Conservation (phyloP, 2,888 invertebrate genomes). For the Eledone cirrhosa region DNA sequence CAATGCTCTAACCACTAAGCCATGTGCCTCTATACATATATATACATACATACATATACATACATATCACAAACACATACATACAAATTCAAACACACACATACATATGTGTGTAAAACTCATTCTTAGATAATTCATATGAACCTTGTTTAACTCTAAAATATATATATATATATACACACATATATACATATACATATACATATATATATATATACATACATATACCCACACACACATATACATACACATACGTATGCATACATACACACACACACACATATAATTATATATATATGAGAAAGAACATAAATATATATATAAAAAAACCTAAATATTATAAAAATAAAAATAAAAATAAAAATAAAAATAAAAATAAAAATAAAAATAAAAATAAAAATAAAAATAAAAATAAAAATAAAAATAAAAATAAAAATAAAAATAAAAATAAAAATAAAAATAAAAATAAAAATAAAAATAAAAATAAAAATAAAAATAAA, state of each 20-base stretch:
- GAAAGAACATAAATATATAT: background rate
- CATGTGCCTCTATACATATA: too few relatives aligned
- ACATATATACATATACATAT: background rate
- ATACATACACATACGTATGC: background rate
- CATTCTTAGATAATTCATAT: too few relatives aligned
- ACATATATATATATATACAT: background rate
- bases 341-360: background rate
- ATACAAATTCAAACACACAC: background rate
- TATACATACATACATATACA: too few relatives aligned
- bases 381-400: background rate
- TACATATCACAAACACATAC: too few relatives aligned
- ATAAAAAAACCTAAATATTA: background rate
- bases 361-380: background rate
- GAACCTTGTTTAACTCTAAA: too few relatives aligned
- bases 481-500: background rate
- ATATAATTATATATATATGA: background rate
- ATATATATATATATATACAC: background rate
- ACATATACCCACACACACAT: background rate
- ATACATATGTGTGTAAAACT: background rate
- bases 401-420: background rate
- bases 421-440: background rate
- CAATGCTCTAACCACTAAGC: too few relatives aligned
- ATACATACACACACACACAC: background rate
- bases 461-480: background rate
- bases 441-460: background rate